Conservation (phyloP, 2,888 invertebrate species). For the Erebia palarica region DNA sequence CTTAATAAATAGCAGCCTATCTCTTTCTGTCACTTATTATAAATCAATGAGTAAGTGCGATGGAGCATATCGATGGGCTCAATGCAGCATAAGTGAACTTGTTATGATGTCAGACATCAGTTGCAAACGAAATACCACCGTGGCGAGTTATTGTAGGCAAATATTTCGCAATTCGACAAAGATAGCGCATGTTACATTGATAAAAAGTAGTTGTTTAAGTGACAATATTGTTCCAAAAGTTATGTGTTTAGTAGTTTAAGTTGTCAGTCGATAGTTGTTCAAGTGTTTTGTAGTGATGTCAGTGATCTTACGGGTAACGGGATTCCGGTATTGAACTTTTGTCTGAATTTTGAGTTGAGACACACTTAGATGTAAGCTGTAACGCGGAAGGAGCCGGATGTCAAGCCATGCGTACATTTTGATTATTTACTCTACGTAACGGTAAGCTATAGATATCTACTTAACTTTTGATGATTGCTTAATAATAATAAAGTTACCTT, state of each 20-base stretch:
- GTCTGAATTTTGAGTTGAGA: conserved; percentile 66
- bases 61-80: conserved; percentile 51
- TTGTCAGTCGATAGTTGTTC: conserved; percentile 36
- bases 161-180: conserved; percentile 39
- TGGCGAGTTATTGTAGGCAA: conserved; percentile 47
- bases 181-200: conserved; percentile 37
- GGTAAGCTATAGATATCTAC: conserved; percentile 41
- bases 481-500: background rate
- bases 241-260: conserved; percentile 18
- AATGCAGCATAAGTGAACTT: conserved; percentile 70
- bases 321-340: conserved; percentile 64
- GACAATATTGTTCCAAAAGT: conserved; percentile 24
- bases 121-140: conserved; percentile 62
- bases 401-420: conserved; percentile 59
- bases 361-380: conserved; percentile 64
- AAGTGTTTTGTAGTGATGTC: conserved; percentile 43
- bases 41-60: conserved; percentile 40
- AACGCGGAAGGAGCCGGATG: conserved; percentile 59
- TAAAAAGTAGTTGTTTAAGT: conserved; percentile 31
- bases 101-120: conserved; percentile 51
- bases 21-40: conserved; percentile 22
- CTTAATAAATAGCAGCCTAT: conserved; percentile 13
- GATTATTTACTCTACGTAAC: conserved; percentile 37
- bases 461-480: background rate
- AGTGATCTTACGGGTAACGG: conserved; percentile 60